Evolutionary conservation across 2,797 vertebrate genomes (phyloP).

Genomic region (Eulemur rubriventer): DNA sequence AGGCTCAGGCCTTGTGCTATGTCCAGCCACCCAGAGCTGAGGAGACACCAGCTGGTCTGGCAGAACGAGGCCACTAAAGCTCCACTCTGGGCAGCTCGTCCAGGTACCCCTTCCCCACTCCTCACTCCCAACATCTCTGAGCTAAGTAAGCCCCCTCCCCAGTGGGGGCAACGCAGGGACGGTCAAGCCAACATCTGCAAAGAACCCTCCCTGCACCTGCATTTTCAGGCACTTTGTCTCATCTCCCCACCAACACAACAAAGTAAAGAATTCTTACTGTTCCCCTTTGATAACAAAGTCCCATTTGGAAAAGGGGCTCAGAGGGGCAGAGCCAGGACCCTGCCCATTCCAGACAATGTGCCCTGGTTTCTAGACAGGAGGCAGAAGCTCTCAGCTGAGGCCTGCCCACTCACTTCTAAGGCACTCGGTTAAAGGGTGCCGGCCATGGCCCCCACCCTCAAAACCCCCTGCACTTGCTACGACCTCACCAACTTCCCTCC

Average conservation of each 20-base stretch:
- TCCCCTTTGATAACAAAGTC: background rate
- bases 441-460: background rate
- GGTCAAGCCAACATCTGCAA: background rate
- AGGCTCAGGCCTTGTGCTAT: background rate
- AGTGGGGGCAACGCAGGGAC: background rate
- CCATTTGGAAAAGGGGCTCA: background rate
- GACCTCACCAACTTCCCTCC: background rate
- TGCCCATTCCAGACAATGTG: background rate
- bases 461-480: fast-evolving
- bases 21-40: background rate
- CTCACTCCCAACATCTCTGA: background rate
- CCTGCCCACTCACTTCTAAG: background rate
- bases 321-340: background rate
- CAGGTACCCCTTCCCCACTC: background rate
- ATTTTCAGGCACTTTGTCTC: background rate
- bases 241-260: fast-evolving
- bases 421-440: background rate
- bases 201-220: background rate
- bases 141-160: background rate
- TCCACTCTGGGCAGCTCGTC: too few relatives aligned
- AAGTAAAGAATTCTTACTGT: background rate
- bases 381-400: background rate
- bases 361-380: background rate
- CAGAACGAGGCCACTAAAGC: background rate
- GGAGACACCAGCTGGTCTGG: background rate